phyloP scores from a whole-genome alignment of 92 coral and sea anemone genomes.

The Phenganax stokvisi region DNA sequence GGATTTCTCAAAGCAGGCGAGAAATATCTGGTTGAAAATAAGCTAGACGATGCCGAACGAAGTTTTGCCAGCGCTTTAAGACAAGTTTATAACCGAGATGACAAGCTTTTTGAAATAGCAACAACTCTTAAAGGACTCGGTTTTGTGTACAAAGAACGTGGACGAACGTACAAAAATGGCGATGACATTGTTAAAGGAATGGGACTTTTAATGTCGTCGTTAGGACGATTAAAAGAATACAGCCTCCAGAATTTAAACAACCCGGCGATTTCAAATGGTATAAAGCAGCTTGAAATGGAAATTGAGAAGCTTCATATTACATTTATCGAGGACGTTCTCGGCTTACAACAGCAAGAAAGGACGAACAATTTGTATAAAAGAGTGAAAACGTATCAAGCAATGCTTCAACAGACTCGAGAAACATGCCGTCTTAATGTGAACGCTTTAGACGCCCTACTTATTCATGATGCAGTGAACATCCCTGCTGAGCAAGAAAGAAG shows the following conservation, averaged over 20 bases:
- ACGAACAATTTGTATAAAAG: background rate
- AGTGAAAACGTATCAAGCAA: conserved; percentile 4
- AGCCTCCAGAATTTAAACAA: background rate
- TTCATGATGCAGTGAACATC: conserved; percentile 6
- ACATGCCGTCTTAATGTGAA: background rate
- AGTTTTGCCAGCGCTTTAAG: conserved; percentile 24
- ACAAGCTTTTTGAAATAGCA: conserved; percentile 10
- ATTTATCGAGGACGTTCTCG: conserved; percentile 24
- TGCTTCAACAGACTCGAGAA: conserved; percentile 23
- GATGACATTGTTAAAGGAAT: conserved; percentile 24
- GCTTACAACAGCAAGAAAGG: background rate
- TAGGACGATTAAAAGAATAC: conserved; percentile 21
- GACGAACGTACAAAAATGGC: conserved; percentile 21
- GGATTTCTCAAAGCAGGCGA: conserved; percentile 21
- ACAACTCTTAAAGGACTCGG: conserved; percentile 15
- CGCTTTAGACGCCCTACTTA: conserved; percentile 4
- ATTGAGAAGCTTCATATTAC: conserved; percentile 1
- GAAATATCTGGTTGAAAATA: conserved; percentile 11
- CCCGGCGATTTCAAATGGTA: background rate
- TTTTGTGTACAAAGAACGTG: conserved; percentile 31
- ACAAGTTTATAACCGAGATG: background rate
- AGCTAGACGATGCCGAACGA: conserved; percentile 28
- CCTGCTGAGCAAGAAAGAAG: conserved; percentile 12
- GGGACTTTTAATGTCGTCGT: conserved; percentile 20
- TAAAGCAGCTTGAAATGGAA: conserved; percentile 4